Conservation (phyloP, 2,113 vertebrate species). For the Zeus faber region DNA sequence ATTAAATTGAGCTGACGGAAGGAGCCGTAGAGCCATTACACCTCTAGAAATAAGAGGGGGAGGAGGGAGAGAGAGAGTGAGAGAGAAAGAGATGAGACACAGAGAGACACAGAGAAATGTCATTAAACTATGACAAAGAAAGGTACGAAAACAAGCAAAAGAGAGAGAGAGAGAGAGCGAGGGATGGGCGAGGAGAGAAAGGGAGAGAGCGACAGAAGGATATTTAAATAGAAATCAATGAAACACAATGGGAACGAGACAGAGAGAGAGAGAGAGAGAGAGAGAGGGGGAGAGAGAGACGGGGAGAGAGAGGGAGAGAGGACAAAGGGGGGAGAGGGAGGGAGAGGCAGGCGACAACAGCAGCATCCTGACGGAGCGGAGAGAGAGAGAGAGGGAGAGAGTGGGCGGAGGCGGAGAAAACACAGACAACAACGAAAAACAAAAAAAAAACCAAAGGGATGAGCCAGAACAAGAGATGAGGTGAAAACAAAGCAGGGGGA, state of each 20-base stretch:
- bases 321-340: neutral
- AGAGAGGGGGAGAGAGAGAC: neutral
- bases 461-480: too few species aligned
- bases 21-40: too few species aligned
- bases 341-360: too few species aligned
- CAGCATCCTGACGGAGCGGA: too few species aligned
- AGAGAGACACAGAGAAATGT: neutral
- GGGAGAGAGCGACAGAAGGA: neutral
- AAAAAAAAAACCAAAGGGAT: constrained; percentile 10
- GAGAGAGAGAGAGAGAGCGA: neutral
- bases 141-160: neutral
- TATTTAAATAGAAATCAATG: neutral
- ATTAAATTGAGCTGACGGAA: too few species aligned
- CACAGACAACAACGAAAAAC: neutral
- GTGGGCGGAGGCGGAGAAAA: too few species aligned
- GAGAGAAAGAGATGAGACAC: neutral
- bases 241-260: too few species aligned
- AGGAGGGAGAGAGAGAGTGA: neutral
- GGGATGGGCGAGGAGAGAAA: neutral
- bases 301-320: neutral
- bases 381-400: neutral
- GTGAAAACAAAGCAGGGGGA: too few species aligned
- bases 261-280: neutral
- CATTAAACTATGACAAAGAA: neutral
- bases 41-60: neutral